Conservation (phyloP, 2,113 vertebrate genomes). For the Indicator maculatus region DNA sequence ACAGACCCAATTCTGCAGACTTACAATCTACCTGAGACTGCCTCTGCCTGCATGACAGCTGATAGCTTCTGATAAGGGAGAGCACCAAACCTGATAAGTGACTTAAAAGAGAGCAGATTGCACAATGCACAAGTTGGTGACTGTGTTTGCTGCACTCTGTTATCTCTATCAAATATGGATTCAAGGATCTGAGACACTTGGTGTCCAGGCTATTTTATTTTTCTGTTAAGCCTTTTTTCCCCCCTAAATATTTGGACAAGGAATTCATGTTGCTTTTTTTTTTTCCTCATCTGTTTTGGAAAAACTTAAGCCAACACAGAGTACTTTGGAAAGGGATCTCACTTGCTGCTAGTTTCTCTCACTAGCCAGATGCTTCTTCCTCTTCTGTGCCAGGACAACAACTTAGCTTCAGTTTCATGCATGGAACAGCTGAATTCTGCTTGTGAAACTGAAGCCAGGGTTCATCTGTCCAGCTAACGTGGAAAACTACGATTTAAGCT, state of each 20-base stretch:
- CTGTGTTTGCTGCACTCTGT: background rate
- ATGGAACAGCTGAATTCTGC: background rate
- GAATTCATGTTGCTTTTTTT: background rate
- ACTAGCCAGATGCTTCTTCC: background rate
- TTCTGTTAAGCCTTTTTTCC: background rate
- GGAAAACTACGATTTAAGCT: background rate
- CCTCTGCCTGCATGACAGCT: background rate
- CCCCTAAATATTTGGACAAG: background rate
- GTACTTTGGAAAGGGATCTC: background rate
- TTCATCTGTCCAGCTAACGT: background rate
- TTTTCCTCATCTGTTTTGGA: background rate
- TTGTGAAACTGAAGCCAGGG: background rate
- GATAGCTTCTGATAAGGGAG: background rate
- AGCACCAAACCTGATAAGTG: background rate
- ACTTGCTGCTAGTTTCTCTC: background rate
- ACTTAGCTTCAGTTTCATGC: background rate
- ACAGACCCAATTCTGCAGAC: rapidly evolving
- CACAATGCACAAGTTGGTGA: background rate
- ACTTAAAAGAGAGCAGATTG: background rate
- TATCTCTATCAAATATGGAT: background rate
- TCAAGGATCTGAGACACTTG: background rate
- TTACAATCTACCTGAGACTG: background rate
- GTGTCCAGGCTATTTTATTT: background rate
- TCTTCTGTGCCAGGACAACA: background rate
- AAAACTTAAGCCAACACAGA: background rate